Evolutionary conservation across 2,888 invertebrate genomes (phyloP), one percentile per base, ranked within the genome.

Genomic region (Lypha dubia): DNA sequence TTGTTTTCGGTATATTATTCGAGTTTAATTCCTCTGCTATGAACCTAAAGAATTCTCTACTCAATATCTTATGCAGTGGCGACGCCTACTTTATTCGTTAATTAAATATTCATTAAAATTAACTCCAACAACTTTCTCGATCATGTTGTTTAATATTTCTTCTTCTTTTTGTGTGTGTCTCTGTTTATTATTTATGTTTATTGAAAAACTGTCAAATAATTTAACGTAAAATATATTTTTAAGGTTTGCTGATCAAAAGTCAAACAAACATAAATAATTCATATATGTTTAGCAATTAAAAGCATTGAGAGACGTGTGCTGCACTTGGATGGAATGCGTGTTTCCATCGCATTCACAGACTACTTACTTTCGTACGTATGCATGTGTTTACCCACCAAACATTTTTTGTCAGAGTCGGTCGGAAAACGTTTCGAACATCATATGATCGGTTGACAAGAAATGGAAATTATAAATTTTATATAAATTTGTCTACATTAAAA

Each of bases 71-170:
- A 44, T 58, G 44, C 7, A 46, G 46, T 4, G 46, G 38, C 46
- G 38, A 71, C 53, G 63, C 56, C 71, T 58, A 49, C 58, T 63
- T 35, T 24, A 49, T 28, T 56, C 65, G 56, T 49, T 70, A 71
- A 79, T 73, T 79, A 80, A 74, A 68, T 68, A 74, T 74, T 68
- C 80, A 80, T 74, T 68, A 62, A 80, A 80, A 74, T 46, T 68
- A 68, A 68, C 53, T 74, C 44, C 56, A 80, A 60, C 60, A 80
- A 74, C 80, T 68, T 68, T 62, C 67, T 68, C 53, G 41, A 35
- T 53, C 24, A 41, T 74, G 44, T 63, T 15, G 49, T 49, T 58
- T 46, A 15, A 3, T 76, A 51, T 15, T 60, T n/a, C 9, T 24
- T 28, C 5, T n/a, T n/a, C 38, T 24, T 20, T 71, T 3, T 68